phyloP scores from a whole-genome alignment of 2,797 vertebrate genomes.

The Fundulus diaphanus region DNA sequence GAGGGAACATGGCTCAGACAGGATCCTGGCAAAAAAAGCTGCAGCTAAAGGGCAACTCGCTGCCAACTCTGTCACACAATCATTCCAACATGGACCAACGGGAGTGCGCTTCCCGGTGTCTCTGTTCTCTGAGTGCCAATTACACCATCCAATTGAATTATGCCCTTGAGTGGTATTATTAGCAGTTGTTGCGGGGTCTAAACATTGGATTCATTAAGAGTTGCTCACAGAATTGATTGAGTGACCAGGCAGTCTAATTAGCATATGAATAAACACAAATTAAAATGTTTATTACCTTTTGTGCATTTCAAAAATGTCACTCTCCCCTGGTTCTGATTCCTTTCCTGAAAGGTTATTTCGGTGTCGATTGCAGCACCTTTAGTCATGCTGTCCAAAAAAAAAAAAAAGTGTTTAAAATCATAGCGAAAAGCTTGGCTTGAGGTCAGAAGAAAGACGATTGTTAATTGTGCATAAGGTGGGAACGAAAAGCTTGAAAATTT shows the following conservation, averaged over 20 bases:
- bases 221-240: conserved; percentile 60
- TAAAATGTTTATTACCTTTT: conserved; percentile 30
- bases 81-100: conserved; percentile 47
- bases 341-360: conserved; percentile 2
- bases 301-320: conserved; percentile 6
- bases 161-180: conserved; percentile 70
- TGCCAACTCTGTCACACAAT: conserved; percentile 57
- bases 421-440: conserved; percentile 28
- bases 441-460: conserved; percentile 6
- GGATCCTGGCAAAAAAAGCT: conserved; percentile 58
- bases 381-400: conserved; percentile 12
- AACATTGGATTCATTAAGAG: conserved; percentile 72
- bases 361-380: background rate
- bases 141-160: conserved; percentile 71
- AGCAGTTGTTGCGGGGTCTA: conserved; percentile 63
- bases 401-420: conserved; percentile 4
- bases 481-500: background rate
- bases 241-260: conserved; percentile 59
- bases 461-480: background rate
- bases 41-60: conserved; percentile 48
- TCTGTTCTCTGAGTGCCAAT: conserved; percentile 66
- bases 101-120: conserved; percentile 52
- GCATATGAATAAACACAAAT: conserved; percentile 46
- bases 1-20: conserved; percentile 39
- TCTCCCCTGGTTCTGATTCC: background rate